A percentile compares a stretch with the other conserved stretches of the same genome.
phyloP scores from a whole-genome alignment of 1,140 invertebrate genomes.

The Neuroterus valhalla region DNA sequence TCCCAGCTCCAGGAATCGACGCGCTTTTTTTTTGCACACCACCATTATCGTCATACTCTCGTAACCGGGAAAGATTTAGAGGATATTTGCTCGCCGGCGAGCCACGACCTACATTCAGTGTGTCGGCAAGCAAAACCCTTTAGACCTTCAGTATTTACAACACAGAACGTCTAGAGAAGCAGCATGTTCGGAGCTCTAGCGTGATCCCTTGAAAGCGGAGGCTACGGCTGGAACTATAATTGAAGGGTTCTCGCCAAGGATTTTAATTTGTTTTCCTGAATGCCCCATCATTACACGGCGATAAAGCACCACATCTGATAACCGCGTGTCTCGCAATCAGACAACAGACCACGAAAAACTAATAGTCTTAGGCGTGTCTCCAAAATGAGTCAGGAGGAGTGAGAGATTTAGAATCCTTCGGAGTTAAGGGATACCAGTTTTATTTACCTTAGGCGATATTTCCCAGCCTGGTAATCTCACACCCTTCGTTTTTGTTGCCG shows the following conservation, averaged over 20 bases:
- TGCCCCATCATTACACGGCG: constrained; percentile 46
- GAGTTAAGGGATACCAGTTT: neutral
- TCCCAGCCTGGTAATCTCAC: too few species aligned
- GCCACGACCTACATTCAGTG: constrained; percentile 47
- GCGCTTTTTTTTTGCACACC: constrained; percentile 8
- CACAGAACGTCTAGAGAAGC: neutral
- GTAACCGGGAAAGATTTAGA: constrained; percentile 43
- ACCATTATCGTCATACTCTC: constrained; percentile 35
- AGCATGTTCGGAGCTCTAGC: constrained; percentile 26
- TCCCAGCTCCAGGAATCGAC: neutral
- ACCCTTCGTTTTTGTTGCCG: too few species aligned
- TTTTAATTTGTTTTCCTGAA: constrained; percentile 51
- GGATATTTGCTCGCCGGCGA: constrained; percentile 44
- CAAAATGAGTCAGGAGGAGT: constrained; percentile 16
- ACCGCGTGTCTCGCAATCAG: constrained; percentile 33
- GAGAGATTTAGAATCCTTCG: neutral
- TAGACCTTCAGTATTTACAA: constrained; percentile 49
- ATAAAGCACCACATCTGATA: constrained; percentile 49
- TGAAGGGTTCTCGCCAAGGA: constrained; percentile 44
- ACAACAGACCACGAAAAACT: constrained; percentile 5
- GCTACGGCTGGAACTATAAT: constrained; percentile 40
- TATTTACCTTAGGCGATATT: too few species aligned
- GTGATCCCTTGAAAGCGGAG: constrained; percentile 40
- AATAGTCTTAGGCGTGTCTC: constrained; percentile 26
- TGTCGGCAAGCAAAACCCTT: constrained; percentile 42